Evolutionary conservation across 2,888 invertebrate species (phyloP), one percentile per base, ranked within the genome.

Genomic region (Ophonus ardosiacus): DNA sequence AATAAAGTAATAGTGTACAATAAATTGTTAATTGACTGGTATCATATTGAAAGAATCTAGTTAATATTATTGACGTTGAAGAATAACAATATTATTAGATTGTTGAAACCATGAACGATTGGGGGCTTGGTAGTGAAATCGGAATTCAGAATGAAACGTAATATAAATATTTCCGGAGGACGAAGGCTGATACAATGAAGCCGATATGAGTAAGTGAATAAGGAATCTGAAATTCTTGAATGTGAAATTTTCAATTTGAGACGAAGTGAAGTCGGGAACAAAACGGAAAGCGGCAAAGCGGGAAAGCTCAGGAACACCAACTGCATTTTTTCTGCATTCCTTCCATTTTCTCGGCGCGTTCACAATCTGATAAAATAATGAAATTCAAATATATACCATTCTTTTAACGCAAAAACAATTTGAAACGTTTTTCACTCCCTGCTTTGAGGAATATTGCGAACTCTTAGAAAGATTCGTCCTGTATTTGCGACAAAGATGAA

Each of bases 311-410:
- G 63, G 15, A 31, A 68, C 40, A 68, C 40, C 57, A 79, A 79
- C 61, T 80, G 80, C 80, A 80, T 80, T 80, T 80, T 80, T 80
- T 80, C 80, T 80, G 80, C 80, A 80, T 80, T 59, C 80, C 80
- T 61, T 59, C 61, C 63, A 80, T 61, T 61, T 80, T 24, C 56
- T 31, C 24, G 15, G 56, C 78, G 56, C 78, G 57, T 31, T 21
- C 76, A 57, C 80, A 59, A 80, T 80, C 80, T 59, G 61, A 80
- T 80, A 59, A 61, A 38, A 80, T 80, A 80, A 80, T 80, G 80
- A 80, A 80, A 80, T 80, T 80, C 80, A 80, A 80, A 80, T 80
- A 80, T 80, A 80, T 80, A 80, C 80, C 80, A 80, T 80, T 80
- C 80, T 80, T 80, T 80, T 80, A 80, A 80, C 80, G 80, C 80